These are phyloP conservation scores for Tetrao urogallus DNA, from an alignment of 2,113 vertebrate genomes.

Conservation along the genomic window DNA sequence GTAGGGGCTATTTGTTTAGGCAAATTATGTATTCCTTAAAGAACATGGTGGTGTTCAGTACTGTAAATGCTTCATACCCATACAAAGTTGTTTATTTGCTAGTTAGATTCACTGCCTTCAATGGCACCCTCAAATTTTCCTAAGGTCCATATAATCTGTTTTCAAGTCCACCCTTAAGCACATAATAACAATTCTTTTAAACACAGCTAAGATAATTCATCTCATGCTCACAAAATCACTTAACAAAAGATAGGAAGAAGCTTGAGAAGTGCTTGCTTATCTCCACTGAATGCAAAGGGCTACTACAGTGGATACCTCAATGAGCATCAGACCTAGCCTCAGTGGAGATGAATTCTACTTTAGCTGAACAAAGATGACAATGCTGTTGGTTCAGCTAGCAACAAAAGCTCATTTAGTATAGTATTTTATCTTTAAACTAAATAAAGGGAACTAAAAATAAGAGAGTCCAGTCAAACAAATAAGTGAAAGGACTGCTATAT, in stretches of 20 bases:
- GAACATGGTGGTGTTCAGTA: not conserved
- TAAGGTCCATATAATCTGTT: not conserved
- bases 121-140: not conserved
- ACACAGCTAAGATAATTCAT: not conserved
- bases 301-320: not conserved
- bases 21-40: not conserved
- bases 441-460: not conserved
- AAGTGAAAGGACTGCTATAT: not conserved
- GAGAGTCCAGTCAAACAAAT: not conserved
- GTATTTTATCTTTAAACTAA: not conserved
- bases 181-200: not conserved
- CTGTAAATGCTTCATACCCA: not conserved
- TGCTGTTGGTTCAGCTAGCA: not conserved
- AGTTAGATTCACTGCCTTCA: not conserved
- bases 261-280: not conserved
- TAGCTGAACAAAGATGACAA: not conserved
- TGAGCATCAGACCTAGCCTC: not conserved
- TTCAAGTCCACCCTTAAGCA: not conserved
- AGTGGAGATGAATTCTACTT: not conserved
- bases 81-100: not conserved
- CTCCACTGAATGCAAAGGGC: not conserved
- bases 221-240: not conserved
- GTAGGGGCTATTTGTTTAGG: not conserved
- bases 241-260: not conserved
- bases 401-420: not conserved